A percentile compares a stretch with the other conserved stretches of the same genome.
These are phyloP conservation scores for Coptodon bakossiorum DNA, from an alignment of 2,113 vertebrate genomes.

Conservation along the genomic window DNA sequence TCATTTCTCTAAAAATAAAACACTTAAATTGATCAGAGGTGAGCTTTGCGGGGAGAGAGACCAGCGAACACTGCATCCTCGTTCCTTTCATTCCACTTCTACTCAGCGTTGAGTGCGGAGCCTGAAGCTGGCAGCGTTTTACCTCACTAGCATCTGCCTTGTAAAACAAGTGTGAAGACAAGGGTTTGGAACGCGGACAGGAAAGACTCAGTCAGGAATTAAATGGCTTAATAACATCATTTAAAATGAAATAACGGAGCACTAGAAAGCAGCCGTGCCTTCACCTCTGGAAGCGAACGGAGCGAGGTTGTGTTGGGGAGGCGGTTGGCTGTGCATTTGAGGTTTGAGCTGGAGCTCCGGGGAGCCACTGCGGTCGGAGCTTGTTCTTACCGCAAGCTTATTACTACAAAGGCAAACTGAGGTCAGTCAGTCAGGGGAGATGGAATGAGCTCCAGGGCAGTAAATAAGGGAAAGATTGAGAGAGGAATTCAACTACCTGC, in stretches of 20 bases:
- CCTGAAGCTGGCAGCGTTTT: constrained; percentile 30
- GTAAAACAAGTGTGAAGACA: constrained; percentile 20
- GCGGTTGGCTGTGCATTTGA: not conserved
- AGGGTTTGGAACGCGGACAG: not conserved
- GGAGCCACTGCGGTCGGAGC: constrained; percentile 13
- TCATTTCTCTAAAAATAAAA: not conserved
- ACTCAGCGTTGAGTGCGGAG: constrained; percentile 19
- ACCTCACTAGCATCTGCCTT: constrained; percentile 55
- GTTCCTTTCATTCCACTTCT: not conserved
- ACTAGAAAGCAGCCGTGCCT: not conserved
- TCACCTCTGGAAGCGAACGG: not conserved
- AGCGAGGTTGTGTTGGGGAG: not conserved
- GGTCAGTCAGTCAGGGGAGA: not conserved
- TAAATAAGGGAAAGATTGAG: not conserved
- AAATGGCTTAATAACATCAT: not conserved
- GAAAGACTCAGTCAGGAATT: not conserved
- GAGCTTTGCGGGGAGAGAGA: not conserved
- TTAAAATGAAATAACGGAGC: not conserved
- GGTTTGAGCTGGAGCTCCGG: not conserved
- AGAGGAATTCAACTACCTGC: not conserved
- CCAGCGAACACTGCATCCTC: not conserved
- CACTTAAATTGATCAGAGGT: not conserved
- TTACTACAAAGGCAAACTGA: constrained; percentile 14
- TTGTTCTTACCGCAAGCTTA: not conserved
- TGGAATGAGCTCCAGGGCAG: not conserved